Percentiles rank a stretch among this genome's conserved stretches.
phyloP scores from a whole-genome alignment of 2,888 invertebrate genomes.

The Stegana nigrithorax region DNA sequence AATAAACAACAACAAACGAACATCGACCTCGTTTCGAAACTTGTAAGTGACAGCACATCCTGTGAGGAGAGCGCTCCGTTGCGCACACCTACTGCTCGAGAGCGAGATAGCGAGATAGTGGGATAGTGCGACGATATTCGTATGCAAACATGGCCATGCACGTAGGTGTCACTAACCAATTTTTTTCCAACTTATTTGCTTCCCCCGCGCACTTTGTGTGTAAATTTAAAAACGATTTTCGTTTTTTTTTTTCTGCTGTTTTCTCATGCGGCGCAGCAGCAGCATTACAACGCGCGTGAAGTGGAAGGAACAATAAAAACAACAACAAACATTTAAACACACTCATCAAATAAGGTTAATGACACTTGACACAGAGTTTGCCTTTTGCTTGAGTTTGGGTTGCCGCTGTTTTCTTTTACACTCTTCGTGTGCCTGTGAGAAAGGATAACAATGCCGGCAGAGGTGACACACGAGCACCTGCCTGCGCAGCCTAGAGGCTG shows the following conservation, averaged over 20 bases:
- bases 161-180: too few species aligned
- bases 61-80: too few species aligned
- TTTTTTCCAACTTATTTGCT: too few species aligned
- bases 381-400: background rate
- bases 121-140: too few species aligned
- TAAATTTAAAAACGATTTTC: too few species aligned
- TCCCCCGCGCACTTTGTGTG: too few species aligned
- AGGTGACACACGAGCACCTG: constrained; percentile 12
- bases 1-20: background rate
- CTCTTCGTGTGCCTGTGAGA: constrained; percentile 6
- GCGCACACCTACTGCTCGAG: too few species aligned
- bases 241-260: too few species aligned
- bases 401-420: background rate
- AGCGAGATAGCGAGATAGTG: background rate
- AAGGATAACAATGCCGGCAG: constrained; percentile 16
- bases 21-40: background rate
- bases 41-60: background rate
- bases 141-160: background rate
- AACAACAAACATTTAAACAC: too few species aligned
- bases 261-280: too few species aligned
- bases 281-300: too few species aligned
- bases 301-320: constrained; percentile 13
- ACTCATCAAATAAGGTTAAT: constrained; percentile 38
- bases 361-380: constrained; percentile 36
- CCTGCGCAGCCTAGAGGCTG: too few species aligned